Base-by-base conservation (phyloP, 2,113 vertebrate genomes). In the Pogonocichla stellata region DNA sequence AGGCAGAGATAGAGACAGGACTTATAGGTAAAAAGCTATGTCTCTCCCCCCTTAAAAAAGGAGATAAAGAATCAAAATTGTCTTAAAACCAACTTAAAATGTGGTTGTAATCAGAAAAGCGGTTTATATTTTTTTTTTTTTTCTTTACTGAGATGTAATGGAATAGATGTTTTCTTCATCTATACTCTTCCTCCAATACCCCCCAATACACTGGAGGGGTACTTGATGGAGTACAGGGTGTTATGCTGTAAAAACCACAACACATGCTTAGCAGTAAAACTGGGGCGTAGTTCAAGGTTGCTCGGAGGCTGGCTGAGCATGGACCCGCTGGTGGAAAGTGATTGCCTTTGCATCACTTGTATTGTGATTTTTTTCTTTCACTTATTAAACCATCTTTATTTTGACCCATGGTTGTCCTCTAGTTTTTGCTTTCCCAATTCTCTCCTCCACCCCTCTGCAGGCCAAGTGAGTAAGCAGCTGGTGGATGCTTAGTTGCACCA, bases 321-420 rank as follows among this genome's bases (percentile, higher is more conserved):
- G 1, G 0, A 11, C 36, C 43, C 72, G 11, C 26, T 77, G 22
- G 6, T 54, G 38, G n/a, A 48, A 67, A 14, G 33, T 64, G 38
- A 36, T 43, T 70, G 18, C 19, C 23, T 77, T 72, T 67, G 16
- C 9, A 42, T 54, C 6, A 14, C 25, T 82, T 61, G 7, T 17
- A 65, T 36, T 36, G 19, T 13, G 31, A 20, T 9, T 15, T 2
- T 36, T 82, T 70, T 28, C 8, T 23, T 81, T 78, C 51, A 43
- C 24, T 81, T 60, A 34, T 29, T 45, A 78, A 91, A 57, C 23
- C 7, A 3, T 53, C 29, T 81, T 80, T 60, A n/a, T 74, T 60
- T 61, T 0, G 0, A 43, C 12, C 3, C 8, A 20, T 36, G 42
- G 3, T 4, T 36, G 47, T 71, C 62, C 57, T 75, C 47, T n/a